Base-by-base conservation (phyloP, 2,888 invertebrate genomes). In the Marasmarcha lunaedactyla region DNA sequence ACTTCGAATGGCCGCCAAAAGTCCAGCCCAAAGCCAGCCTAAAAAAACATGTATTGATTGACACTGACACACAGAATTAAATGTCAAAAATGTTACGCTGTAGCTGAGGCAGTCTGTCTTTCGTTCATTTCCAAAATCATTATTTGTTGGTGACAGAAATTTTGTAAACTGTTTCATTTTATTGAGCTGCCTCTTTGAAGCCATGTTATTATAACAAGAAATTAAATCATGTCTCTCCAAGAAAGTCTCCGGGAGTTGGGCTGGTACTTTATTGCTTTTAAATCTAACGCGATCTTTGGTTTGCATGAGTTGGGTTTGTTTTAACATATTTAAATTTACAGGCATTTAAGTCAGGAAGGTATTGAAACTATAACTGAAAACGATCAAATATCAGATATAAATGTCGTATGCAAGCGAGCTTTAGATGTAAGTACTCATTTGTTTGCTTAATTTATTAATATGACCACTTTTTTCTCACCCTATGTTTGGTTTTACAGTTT, bases 281-380 rank as follows among this genome's bases (percentile, higher is more conserved):
- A 20, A 30, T 30, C n/a, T 7, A n/a, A 42, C 35, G 41, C 15
- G 35, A 43, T 42, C 9, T 41, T 37, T 35, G 35, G 12, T 27
- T 30, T 30, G n/a, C 11, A 11, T 30, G 11, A 30, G 30, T 30
- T n/a, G n/a, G n/a, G n/a, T n/a, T n/a, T n/a, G n/a, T n/a, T n/a
- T n/a, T n/a, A n/a, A 30, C 30, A n/a, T 30, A 42, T 42, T 54
- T 40, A 58, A 52, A 60, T 52, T 85, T 85, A 47, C 71, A 92
- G 93, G 92, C 85, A 89, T 68, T 78, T 93, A 50, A 89, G 90
- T 46, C 86, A 88, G 48, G 89, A 90, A 59, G 93, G 92, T 49
- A 76, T 89, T 44, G 87, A 89, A 65, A 74, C 85, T 57, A 72
- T 91, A 51, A 88, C 86, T 48, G 88, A 89, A 71, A 86, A 87